Conservation (phyloP, 2,113 vertebrate genomes). For the Chloropsis hardwickii region DNA sequence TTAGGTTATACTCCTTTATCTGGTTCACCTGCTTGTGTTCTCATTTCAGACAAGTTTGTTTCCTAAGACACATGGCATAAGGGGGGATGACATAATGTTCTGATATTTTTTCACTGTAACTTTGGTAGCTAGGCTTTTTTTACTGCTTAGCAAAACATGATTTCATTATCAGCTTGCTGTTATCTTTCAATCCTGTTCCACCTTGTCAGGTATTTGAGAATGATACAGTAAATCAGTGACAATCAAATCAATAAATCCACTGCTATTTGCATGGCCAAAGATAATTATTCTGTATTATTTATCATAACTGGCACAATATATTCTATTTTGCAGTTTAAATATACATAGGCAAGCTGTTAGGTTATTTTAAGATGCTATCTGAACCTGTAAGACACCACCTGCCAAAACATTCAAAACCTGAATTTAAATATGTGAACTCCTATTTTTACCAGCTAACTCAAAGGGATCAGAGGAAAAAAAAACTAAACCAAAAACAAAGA, state of each 20-base stretch:
- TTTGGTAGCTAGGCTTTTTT: not conserved
- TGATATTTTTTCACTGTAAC: not conserved
- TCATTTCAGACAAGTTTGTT: not conserved
- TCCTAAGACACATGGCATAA: not conserved
- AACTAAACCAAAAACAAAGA: too few relatives aligned
- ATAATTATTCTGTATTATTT: not conserved
- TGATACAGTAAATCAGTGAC: not conserved
- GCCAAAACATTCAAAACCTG: not conserved
- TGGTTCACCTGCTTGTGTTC: not conserved
- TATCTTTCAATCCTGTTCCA: not conserved
- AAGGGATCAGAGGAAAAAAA: not conserved
- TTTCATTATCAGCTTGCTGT: not conserved
- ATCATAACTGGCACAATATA: not conserved
- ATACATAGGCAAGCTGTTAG: not conserved
- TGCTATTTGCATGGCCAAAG: not conserved
- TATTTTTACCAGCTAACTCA: not conserved
- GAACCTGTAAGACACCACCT: not conserved
- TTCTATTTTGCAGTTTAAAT: not conserved
- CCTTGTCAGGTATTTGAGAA: not conserved
- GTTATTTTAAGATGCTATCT: conserved; percentile 18
- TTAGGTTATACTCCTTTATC: not conserved
- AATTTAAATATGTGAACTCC: not conserved
- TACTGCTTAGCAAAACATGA: not conserved
- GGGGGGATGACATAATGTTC: not conserved
- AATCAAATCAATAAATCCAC: not conserved